phyloP scores from a whole-genome alignment of 92 coral and sea anemone genomes.

The Pocillopora meandrina region DNA sequence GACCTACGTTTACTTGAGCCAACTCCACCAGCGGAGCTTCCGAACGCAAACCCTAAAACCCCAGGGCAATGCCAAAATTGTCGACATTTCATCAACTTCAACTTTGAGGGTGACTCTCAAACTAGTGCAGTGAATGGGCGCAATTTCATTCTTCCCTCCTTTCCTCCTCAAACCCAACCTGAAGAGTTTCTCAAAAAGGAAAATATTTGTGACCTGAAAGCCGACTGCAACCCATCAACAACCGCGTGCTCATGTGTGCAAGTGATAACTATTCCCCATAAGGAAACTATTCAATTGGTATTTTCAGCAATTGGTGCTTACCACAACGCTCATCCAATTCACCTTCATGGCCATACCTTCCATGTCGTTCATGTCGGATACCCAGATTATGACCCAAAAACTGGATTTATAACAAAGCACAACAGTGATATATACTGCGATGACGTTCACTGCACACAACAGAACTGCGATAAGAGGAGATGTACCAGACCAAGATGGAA shows the following conservation, averaged over 20 bases:
- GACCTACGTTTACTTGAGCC: slow-evolving; percentile 34
- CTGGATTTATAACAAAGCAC: slow-evolving; percentile 37
- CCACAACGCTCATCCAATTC: slow-evolving; percentile 58
- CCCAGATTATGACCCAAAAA: slow-evolving; percentile 48
- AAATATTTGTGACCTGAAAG: slow-evolving; percentile 18
- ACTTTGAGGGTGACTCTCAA: slow-evolving; percentile 48
- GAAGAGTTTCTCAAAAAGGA: slow-evolving; percentile 7
- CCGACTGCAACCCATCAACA: slow-evolving; percentile 41
- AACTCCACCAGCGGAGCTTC: slow-evolving; percentile 48
- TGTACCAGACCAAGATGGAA: slow-evolving; percentile 52
- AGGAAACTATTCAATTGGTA: slow-evolving; percentile 58
- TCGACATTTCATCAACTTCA: slow-evolving; percentile 52
- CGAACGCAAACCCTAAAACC: slow-evolving; percentile 13
- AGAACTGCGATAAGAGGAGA: slow-evolving; percentile 7
- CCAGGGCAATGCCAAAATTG: slow-evolving; percentile 17
- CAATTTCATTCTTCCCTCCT: slow-evolving; percentile 47
- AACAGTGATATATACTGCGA: slow-evolving; percentile 64
- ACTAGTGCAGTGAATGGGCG: slow-evolving; percentile 60
- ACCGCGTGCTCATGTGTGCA: slow-evolving; percentile 59
- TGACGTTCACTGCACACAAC: slow-evolving; percentile 36
- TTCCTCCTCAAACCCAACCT: slow-evolving; percentile 51
- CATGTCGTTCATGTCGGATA: slow-evolving; percentile 58
- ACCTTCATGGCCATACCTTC: slow-evolving; percentile 64
- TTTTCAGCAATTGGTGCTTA: slow-evolving; percentile 43
- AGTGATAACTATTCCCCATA: slow-evolving; percentile 58